These are phyloP conservation scores for Trichacis sp. DNA, from an alignment of 2,888 invertebrate genomes.

Conservation along the genomic window DNA sequence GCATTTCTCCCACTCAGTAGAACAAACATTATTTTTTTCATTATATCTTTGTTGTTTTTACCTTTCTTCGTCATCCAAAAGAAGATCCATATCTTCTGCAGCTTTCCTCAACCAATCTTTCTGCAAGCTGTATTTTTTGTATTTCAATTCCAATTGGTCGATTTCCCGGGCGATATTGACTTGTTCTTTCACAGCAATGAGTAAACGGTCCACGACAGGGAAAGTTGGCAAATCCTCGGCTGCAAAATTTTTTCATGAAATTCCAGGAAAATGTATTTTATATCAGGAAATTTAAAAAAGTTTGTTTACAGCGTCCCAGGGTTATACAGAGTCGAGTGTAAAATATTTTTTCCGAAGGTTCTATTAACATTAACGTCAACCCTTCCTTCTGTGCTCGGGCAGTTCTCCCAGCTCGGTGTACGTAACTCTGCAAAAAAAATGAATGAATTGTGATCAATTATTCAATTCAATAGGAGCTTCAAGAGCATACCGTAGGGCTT, in stretches of 20 bases:
- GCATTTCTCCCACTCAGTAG: too few relatives aligned
- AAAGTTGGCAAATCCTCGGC: slow-evolving; percentile 87
- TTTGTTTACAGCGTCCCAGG: slow-evolving; percentile 81
- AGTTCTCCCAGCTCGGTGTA: slow-evolving; percentile 96
- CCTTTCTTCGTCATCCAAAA: slow-evolving; percentile 81
- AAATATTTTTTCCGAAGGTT: slow-evolving; percentile 84
- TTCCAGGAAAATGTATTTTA: too few relatives aligned
- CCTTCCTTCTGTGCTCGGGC: slow-evolving; percentile 92
- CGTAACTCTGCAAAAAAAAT: slow-evolving; percentile 80
- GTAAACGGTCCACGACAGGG: slow-evolving; percentile 77
- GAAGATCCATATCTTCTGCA: slow-evolving; percentile 91
- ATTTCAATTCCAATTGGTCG: slow-evolving; percentile 80
- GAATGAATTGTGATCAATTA: too few relatives aligned
- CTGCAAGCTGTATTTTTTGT: slow-evolving; percentile 76
- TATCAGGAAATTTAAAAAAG: slow-evolving; percentile 6
- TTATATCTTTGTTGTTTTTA: too few relatives aligned
- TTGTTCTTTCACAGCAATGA: slow-evolving; percentile 77
- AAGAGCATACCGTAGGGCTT: too few relatives aligned
- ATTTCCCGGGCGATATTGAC: slow-evolving; percentile 84
- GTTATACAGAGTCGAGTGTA: slow-evolving; percentile 87
- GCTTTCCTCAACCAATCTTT: slow-evolving; percentile 89
- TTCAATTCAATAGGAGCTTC: too few relatives aligned
- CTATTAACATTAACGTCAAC: slow-evolving; percentile 91
- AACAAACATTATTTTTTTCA: too few relatives aligned
- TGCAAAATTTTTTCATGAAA: too few relatives aligned